Conservation (phyloP, 2,113 vertebrate species). For the Anser cygnoides region DNA sequence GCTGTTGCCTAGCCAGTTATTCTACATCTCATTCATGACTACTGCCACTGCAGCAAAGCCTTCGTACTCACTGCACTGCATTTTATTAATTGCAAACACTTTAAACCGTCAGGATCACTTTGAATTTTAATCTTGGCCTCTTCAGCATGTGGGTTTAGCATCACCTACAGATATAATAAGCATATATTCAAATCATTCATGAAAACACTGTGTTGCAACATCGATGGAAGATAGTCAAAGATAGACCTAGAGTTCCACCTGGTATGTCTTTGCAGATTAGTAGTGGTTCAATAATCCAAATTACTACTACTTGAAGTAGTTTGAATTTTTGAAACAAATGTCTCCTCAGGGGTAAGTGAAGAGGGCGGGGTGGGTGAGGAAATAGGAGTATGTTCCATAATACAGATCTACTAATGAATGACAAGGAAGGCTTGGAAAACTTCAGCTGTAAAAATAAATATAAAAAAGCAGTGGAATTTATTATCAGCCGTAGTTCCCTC, state of each 20-base stretch:
- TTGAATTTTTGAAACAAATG: neutral
- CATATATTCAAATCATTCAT: neutral
- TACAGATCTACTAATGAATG: neutral
- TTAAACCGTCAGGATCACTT: neutral
- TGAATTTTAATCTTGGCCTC: neutral
- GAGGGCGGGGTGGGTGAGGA: neutral
- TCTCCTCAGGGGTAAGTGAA: neutral
- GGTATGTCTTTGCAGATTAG: neutral
- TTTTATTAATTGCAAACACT: neutral
- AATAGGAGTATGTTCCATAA: accelerated
- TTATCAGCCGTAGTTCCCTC: neutral
- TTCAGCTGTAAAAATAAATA: neutral
- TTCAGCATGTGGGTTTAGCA: neutral
- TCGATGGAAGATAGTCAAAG: neutral
- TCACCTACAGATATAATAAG: neutral
- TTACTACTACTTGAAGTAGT: neutral
- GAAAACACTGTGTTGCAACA: neutral
- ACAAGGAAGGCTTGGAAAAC: neutral
- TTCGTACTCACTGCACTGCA: neutral
- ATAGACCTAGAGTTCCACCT: neutral
- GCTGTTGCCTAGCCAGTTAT: neutral
- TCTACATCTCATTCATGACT: neutral
- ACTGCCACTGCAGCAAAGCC: neutral
- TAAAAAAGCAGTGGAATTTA: neutral
- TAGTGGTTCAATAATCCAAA: neutral